phyloP scores from a whole-genome alignment of 2,113 vertebrate genomes.

The Toxotes chatareus region DNA sequence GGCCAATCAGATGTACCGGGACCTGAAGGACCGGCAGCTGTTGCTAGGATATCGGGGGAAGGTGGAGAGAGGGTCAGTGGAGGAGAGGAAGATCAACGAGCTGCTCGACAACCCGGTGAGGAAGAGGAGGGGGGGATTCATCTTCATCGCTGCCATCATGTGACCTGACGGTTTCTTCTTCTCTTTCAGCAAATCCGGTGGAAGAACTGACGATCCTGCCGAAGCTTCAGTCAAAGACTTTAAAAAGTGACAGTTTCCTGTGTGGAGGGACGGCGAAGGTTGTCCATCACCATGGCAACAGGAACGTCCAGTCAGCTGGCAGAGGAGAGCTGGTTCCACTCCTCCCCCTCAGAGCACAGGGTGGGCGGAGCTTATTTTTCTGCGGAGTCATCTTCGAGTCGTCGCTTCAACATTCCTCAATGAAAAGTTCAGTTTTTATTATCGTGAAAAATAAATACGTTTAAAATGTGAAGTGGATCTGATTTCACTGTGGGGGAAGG shows the following conservation, averaged over 20 bases:
- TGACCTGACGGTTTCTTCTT: slow-evolving; percentile 26
- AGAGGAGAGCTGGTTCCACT: background rate
- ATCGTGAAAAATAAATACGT: too few species aligned
- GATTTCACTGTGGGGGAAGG: background rate
- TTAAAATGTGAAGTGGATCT: too few species aligned
- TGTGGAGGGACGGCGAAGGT: too few species aligned
- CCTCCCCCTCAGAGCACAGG: background rate
- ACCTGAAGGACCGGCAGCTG: slow-evolving; percentile 94
- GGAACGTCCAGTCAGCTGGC: background rate
- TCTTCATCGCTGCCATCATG: background rate
- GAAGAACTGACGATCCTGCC: slow-evolving; percentile 89
- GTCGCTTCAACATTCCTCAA: background rate
- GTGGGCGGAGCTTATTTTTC: background rate
- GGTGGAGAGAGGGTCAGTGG: slow-evolving; percentile 88
- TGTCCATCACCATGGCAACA: slow-evolving; percentile 1
- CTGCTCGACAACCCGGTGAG: slow-evolving; percentile 90
- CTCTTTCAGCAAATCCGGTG: slow-evolving; percentile 93
- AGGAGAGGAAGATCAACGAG: slow-evolving; percentile 90
- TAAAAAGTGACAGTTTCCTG: background rate
- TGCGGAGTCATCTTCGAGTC: background rate
- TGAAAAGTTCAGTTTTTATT: too few species aligned
- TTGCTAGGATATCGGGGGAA: slow-evolving; percentile 89
- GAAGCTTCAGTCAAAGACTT: background rate
- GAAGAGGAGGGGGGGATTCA: background rate
- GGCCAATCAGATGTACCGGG: slow-evolving; percentile 87